These are phyloP conservation scores for Cossypha dichroa DNA, from an alignment of 2,797 vertebrate genomes.

Conservation along the genomic window DNA sequence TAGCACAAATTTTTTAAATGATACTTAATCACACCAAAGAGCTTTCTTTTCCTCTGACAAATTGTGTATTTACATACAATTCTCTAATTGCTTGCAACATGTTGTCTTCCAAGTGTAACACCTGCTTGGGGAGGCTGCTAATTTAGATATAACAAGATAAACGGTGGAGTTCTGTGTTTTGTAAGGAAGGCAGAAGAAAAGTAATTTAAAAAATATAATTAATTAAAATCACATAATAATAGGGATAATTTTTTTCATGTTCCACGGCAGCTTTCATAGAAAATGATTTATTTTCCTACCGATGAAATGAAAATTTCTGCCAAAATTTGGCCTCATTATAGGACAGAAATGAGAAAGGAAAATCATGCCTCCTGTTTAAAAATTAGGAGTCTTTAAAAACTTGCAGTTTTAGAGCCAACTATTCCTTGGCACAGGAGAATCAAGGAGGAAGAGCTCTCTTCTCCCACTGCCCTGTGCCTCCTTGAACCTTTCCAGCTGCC, in stretches of 20 bases:
- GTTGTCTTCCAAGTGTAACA: conserved; percentile 61
- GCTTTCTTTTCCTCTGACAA: conserved; percentile 62
- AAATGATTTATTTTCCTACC: neutral
- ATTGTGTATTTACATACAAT: conserved; percentile 72
- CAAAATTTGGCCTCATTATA: neutral
- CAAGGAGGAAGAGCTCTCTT: neutral
- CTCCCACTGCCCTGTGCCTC: neutral
- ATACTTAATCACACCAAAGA: conserved; percentile 61
- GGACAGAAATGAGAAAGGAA: neutral
- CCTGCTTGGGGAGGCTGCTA: conserved; percentile 54
- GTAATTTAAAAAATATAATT: neutral
- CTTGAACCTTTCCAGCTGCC: neutral
- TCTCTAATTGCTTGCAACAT: conserved; percentile 68
- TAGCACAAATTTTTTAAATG: conserved; percentile 18
- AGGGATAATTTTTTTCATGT: neutral
- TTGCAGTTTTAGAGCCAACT: neutral
- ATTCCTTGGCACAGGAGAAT: neutral
- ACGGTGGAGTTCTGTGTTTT: neutral
- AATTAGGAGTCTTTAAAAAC: neutral
- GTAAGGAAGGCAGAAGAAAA: neutral
- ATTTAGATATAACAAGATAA: conserved; percentile 64
- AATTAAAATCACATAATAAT: neutral
- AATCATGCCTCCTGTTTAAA: neutral
- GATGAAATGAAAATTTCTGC: neutral
- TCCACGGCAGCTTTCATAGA: neutral